Evolutionary conservation across 2,113 vertebrate genomes (phyloP), one percentile per base, ranked within the genome.

Genomic region (Cercopithecus mona): DNA sequence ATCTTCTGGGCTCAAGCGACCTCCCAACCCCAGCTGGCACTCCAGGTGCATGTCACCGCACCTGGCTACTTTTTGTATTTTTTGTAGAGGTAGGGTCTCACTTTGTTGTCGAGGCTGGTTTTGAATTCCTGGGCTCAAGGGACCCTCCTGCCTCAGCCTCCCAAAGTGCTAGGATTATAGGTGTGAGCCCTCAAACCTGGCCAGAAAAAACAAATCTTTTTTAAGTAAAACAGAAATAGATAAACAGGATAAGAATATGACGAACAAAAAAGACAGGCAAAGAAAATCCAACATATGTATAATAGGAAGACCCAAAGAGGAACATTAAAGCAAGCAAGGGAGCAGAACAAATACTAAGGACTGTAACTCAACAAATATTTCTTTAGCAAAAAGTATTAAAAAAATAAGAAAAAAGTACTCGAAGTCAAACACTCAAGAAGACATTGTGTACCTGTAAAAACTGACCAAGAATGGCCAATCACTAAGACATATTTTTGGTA

Each of bases 211-310:
- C 30, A 64, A 14, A 3, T 5, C 18, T 55, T 55, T 92, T 64
- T 61, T 16, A 87, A 93, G 66, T 78, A 79, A 89, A 84, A 80
- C 43, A 88, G 27, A 79, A 87, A 83, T 10, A 68, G 35, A 82
- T 6, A 72, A 87, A 88, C 0, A 93, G 45, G 22, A 78, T 81
- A 61, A 48, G 14, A 91, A 68, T 73, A 32, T 66, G 35, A 59
- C 52, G 94, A 96, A 91, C 25, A 72, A 6, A 78, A 88, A 95
- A 88, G 61, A 73, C 2, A 76, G 8, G 40, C 50, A 78, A 72
- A 93, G 43, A 89, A 94, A 93, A 92, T n/a, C 61, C 64, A 96
- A 88, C 5, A n/a, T 52, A 32, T 50, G 13, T 55, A n/a, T 80
- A 93, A 72, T 6, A 55, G 50, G 6, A 83, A 8, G 40, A 38